Evolutionary conservation across 1,140 invertebrate genomes (phyloP), one percentile per base, ranked within the genome.

Genomic region (Harlomillsia oculata): DNA sequence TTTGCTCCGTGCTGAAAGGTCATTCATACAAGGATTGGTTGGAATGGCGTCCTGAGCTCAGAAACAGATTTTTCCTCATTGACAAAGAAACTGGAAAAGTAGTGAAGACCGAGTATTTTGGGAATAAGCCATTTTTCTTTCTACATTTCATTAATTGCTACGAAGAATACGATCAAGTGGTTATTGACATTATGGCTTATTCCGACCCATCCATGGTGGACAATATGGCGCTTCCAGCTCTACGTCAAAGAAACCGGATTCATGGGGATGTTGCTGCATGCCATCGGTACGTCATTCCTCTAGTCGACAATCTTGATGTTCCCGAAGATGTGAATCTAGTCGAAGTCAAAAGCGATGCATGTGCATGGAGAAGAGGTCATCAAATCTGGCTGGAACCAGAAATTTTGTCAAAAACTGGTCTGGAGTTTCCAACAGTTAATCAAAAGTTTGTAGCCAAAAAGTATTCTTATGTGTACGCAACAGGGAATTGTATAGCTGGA

Each of bases 21-120:
- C 67, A 67, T 21, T 55, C 73, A 11, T 63, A 74, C 23, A 65
- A 67, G 5, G 72, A 77, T 16, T 74, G 72, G 60, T 66, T 78
- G 46, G 70, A 75, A 16, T 77, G 74, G 73, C 60, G 66, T 32
- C 25, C 43, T 1, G 59, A 61, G 3, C 28, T 54, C 25, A 57
- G 55, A 32, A 62, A 62, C 32, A 40, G 52, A 37, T 62, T 62
- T 21, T 54, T 50, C 32, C n/a, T 62, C 2, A 46, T 62, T 32
- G 55, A 62, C 23, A 52, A 56, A 40, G 11, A 34, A 1, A 41
- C 55, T 2, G 60, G 60, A n/a, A 62, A 62, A 41, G 28, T 58
- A 0, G 4, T 54, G 14, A 53, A 49, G 18, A 55, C 52, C 1
- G 60, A 62, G 9, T 62, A 58, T 21, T 3, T 62, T 1, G 44